Evolutionary conservation across 2,888 invertebrate genomes (phyloP), one percentile per base, ranked within the genome.

Genomic region (Tenthredo distinguenda): DNA sequence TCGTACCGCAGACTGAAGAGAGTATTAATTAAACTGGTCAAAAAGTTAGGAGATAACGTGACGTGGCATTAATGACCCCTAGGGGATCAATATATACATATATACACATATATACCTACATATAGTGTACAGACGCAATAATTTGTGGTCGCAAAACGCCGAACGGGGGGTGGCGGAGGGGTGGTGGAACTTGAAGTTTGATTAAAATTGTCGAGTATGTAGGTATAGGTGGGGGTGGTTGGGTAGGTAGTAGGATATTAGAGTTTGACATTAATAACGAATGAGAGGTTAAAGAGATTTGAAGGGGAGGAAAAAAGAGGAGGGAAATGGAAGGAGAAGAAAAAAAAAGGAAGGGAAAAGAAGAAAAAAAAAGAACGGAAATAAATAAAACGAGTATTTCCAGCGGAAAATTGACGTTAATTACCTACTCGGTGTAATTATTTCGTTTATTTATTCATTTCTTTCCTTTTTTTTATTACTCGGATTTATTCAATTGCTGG

Each of bases 1-100:
- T n/a, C 55, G 55, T 55, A 55, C 55, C 55, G 55, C 26, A 55
- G 62, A 62, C 62, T 26, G 68, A 34, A 18, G 31, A 18, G 31
- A 18, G n/a, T 34, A 31, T 55, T 77, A 77, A 50, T 77, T 34
- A 26, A 77, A 77, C 77, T 55, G 77, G 77, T 77, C 77, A n/a
- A 55, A 55, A 77, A 77, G 55, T 55, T 77, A 77, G 9, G 55
- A 77, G 40, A 77, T 77, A 77, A 77, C 77, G 55, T 77, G 77
- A 77, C 77, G 55, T 55, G 77, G 55, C 77, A 77, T 77, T 77
- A 77, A 77, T 77, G 77, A 77, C 77, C 31, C 55, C 50, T 26
- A 26, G 68, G 50, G 77, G 55, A 10, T 50, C 55, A n/a, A 55
- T 55, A 55, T n/a, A 55, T 18, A 55, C n/a, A 50, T 50, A 50